Evolutionary conservation across 2,797 vertebrate genomes (phyloP).

Genomic region (Propithecus perrieri): DNA sequence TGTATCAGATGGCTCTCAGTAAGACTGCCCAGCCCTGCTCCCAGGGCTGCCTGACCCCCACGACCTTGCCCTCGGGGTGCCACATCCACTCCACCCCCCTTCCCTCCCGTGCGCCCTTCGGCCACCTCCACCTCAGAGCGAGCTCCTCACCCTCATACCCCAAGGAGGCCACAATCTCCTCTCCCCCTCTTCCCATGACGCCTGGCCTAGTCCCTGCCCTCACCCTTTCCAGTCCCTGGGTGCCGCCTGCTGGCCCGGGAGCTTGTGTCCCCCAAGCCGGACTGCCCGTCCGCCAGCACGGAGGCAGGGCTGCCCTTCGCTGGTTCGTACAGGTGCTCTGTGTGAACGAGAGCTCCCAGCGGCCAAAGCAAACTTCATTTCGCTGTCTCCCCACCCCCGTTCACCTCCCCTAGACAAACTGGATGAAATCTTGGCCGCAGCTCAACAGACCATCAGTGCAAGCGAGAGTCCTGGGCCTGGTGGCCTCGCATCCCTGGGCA

Average conservation of each 20-base stretch:
- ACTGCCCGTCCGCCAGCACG: fast-evolving
- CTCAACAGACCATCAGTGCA: slow-evolving; percentile 95
- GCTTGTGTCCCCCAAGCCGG: background rate
- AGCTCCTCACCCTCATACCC: background rate
- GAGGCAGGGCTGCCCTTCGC: background rate
- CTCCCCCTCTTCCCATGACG: background rate
- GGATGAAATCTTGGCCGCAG: slow-evolving; percentile 96
- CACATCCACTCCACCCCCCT: fast-evolving
- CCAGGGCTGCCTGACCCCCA: background rate
- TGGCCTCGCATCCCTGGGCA: slow-evolving; percentile 86
- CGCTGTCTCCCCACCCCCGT: background rate
- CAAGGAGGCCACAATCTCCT: background rate
- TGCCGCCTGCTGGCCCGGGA: background rate
- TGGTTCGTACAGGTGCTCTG: fast-evolving
- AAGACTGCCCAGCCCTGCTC: slow-evolving; percentile 79
- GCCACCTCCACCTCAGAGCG: background rate
- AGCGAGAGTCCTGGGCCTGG: slow-evolving; percentile 90
- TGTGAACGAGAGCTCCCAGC: background rate
- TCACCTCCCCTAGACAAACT: slow-evolving; percentile 90
- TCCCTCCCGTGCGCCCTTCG: background rate
- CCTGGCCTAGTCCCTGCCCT: background rate
- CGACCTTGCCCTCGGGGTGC: background rate
- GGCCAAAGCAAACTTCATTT: background rate
- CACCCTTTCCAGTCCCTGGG: background rate
- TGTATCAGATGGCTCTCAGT: slow-evolving; percentile 98